Percentiles rank a stretch among this genome's conserved stretches.
phyloP scores from a whole-genome alignment of 2,888 invertebrate genomes.

The Eupeodes latifasciatus region DNA sequence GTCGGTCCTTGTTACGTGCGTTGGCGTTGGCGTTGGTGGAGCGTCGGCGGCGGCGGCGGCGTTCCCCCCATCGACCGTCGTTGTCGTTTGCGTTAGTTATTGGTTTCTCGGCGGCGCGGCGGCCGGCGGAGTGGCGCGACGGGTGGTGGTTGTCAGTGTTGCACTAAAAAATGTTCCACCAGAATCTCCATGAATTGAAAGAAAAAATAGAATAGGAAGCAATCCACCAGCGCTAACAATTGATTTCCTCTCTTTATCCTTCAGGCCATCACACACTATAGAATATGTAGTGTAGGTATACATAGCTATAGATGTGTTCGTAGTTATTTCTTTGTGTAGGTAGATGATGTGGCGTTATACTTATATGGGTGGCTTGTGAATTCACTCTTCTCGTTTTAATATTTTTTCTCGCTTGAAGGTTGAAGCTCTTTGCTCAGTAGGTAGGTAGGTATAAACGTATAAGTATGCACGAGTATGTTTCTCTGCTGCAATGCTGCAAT shows the following conservation, averaged over 20 bases:
- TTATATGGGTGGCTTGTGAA: neutral
- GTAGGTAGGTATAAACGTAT: neutral
- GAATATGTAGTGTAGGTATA: neutral
- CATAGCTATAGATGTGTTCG: neutral
- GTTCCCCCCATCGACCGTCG: neutral
- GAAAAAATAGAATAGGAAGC: constrained; percentile 20
- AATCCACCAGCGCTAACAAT: constrained; percentile 48
- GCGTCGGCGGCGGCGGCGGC: neutral
- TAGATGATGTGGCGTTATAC: neutral
- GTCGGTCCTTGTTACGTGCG: no score
- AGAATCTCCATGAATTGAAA: constrained; percentile 19
- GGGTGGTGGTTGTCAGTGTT: neutral
- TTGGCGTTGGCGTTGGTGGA: neutral
- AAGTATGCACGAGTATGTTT: neutral
- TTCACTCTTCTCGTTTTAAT: constrained; percentile 19
- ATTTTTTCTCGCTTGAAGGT: constrained; percentile 35
- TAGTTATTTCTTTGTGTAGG: neutral
- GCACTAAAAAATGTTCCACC: constrained; percentile 28
- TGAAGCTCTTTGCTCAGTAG: constrained; percentile 14
- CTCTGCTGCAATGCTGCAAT: constrained; percentile 26
- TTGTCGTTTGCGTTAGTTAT: neutral
- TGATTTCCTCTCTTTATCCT: constrained; percentile 58
- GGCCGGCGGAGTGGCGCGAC: no score
- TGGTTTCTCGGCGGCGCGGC: neutral
- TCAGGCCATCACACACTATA: neutral